Evolutionary conservation across 2,113 vertebrate species (phyloP).

Genomic region (Forbesichthys papilliferus): DNA sequence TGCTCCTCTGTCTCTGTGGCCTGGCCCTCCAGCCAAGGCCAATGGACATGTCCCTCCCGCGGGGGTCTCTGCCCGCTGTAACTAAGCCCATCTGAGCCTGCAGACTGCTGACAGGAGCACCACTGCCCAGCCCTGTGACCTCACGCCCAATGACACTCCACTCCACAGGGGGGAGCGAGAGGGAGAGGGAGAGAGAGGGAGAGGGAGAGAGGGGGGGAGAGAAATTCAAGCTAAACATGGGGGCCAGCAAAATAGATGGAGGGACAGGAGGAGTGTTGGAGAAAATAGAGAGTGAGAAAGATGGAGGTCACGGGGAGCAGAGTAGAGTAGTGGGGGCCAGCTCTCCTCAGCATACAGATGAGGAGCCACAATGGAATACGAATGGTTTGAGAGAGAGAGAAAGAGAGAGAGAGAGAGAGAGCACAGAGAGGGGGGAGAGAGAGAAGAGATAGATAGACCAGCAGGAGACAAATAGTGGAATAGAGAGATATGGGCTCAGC

Average conservation of each 20-base stretch:
- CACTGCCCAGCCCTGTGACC: slow-evolving; percentile 75
- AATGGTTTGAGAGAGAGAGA: slow-evolving; percentile 16
- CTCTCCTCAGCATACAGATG: slow-evolving; percentile 64
- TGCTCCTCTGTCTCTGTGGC: neutral
- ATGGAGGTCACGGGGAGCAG: slow-evolving; percentile 31
- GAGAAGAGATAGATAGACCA: slow-evolving; percentile 21
- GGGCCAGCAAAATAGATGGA: slow-evolving; percentile 57
- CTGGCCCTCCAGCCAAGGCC: slow-evolving; percentile 20
- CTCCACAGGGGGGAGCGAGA: slow-evolving; percentile 61
- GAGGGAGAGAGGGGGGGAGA: neutral
- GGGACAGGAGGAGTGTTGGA: slow-evolving; percentile 30
- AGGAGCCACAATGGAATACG: slow-evolving; percentile 5
- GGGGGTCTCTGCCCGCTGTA: slow-evolving; percentile 60
- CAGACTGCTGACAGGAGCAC: slow-evolving; percentile 61
- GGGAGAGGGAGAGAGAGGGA: slow-evolving; percentile 19
- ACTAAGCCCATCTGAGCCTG: slow-evolving; percentile 68
- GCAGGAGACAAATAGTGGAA: slow-evolving; percentile 40
- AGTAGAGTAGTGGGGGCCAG: slow-evolving; percentile 28
- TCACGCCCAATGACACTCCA: slow-evolving; percentile 73
- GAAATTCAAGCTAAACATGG: neutral
- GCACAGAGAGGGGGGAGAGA: slow-evolving; percentile 10
- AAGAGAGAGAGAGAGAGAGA: slow-evolving; percentile 33
- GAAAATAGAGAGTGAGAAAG: slow-evolving; percentile 33
- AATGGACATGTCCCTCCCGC: slow-evolving; percentile 46
- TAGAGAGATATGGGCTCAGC: slow-evolving; percentile 28